These are phyloP conservation scores for Argopecten irradians DNA, from an alignment of 1,140 invertebrate species.

Conservation along the genomic window DNA sequence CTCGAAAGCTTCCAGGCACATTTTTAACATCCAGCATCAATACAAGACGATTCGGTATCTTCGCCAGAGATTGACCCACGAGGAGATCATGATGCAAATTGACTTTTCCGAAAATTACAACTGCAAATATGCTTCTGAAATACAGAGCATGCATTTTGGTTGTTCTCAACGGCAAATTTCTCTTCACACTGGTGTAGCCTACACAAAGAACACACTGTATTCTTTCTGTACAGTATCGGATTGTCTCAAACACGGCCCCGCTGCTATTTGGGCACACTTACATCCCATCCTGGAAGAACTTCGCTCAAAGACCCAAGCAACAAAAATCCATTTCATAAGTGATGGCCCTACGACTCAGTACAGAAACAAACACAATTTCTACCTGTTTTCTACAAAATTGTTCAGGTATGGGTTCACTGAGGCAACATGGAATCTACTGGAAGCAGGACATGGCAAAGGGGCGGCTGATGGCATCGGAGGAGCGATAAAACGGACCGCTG, in stretches of 20 bases:
- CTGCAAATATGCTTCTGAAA: conserved; percentile 49
- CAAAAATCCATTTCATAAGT: too few relatives aligned
- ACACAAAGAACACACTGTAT: neutral
- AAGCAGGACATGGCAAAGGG: neutral
- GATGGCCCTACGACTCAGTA: neutral
- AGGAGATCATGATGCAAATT: conserved; percentile 49
- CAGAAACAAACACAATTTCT: neutral
- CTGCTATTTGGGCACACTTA: conserved; percentile 58
- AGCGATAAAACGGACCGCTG: conserved; percentile 6
- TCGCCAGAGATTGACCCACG: neutral
- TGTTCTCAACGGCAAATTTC: conserved; percentile 49
- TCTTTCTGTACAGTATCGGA: conserved; percentile 56
- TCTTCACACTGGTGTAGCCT: conserved; percentile 51
- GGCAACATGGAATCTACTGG: neutral
- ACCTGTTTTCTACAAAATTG: neutral
- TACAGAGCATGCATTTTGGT: conserved; percentile 58
- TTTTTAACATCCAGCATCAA: conserved; percentile 36
- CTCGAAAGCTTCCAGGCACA: neutral
- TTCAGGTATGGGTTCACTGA: neutral
- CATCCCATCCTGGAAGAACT: conserved; percentile 47
- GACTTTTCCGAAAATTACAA: conserved; percentile 53
- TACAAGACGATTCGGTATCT: neutral
- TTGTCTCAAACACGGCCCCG: conserved; percentile 51
- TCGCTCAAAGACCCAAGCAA: too few relatives aligned
- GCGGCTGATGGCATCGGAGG: neutral